Percentiles rank a stretch among this genome's conserved stretches.
Conservation (phyloP, 2,797 vertebrate genomes). For the Sylvia borin region DNA sequence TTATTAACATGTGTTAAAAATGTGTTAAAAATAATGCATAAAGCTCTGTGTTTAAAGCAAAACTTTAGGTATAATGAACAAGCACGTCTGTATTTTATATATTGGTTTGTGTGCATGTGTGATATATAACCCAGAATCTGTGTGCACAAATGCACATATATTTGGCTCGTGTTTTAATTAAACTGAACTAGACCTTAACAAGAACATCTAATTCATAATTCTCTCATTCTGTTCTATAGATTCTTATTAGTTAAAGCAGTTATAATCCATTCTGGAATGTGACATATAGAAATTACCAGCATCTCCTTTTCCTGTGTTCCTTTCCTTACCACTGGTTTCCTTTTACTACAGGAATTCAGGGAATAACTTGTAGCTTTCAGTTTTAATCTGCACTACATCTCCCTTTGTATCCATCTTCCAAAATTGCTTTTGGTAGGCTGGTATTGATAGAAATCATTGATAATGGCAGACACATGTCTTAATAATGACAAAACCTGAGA, state of each 20-base stretch:
- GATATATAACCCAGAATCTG: constrained; percentile 44
- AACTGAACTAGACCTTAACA: constrained; percentile 76
- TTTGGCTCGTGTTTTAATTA: constrained; percentile 75
- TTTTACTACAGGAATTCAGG: neutral
- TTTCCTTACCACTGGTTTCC: neutral
- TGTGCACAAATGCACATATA: constrained; percentile 7
- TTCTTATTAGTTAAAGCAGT: constrained; percentile 65
- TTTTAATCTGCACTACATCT: neutral
- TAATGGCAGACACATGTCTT: neutral
- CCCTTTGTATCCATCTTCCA: neutral
- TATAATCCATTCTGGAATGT: constrained; percentile 60
- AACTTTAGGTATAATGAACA: constrained; percentile 66
- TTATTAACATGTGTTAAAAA: constrained; percentile 80
- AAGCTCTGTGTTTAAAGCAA: constrained; percentile 68
- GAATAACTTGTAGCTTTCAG: neutral
- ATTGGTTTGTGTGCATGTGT: neutral
- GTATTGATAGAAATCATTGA: neutral
- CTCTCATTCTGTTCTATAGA: constrained; percentile 43
- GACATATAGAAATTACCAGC: constrained; percentile 13
- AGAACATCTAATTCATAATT: constrained; percentile 69
- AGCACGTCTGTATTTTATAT: constrained; percentile 43
- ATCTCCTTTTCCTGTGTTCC: neutral
- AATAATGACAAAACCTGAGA: neutral
- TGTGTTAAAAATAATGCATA: constrained; percentile 73
- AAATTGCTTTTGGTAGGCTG: neutral